Base-by-base conservation (phyloP, 2,888 invertebrate genomes). In the Lottia gigantea region DNA sequence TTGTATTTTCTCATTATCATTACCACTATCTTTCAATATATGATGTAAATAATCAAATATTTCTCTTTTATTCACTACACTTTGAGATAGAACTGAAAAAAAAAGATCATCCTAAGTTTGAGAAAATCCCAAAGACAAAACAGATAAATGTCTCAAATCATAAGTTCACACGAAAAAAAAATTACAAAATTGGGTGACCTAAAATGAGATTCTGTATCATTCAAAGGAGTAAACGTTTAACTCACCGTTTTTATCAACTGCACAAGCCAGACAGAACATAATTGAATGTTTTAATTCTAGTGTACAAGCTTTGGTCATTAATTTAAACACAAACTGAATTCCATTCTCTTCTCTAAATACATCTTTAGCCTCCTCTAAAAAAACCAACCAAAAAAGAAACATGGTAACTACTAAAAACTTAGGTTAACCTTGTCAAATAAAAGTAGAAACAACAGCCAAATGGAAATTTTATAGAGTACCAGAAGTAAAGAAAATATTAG, bases 181-280 rank as follows among this genome's bases (percentile, higher is more conserved):
- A n/a, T n/a, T n/a, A n/a, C n/a, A n/a, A n/a, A n/a, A n/a, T n/a
- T n/a, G n/a, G n/a, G n/a, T n/a, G n/a, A n/a, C n/a, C n/a, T n/a
- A n/a, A n/a, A n/a, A n/a, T n/a, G n/a, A n/a, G n/a, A n/a, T 31
- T 31, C 31, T 31, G 31, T 31, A 31, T 31, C 31, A 6, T 31
- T 6, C 31, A n/a, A n/a, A 3, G 2, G 2, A 31, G 6, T 31
- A 3, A 31, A 31, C 6, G 3, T 40, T 8, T 15, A 31, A 61
- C 70, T 55, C 69, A 84, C 85, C 82, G 79, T 83, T 80, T 72
- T 76, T 79, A 72, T 83, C 83, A 12, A 82, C 78, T 47, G 82
- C 81, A 79, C 82, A 83, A 1, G 81, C 83, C 25, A 85, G 73
- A 70, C 82, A 82, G 71, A 76, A 83, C 31, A 85, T 62, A 0